Conservation (phyloP, 2,797 vertebrate genomes). For the Acipenser ruthenus region DNA sequence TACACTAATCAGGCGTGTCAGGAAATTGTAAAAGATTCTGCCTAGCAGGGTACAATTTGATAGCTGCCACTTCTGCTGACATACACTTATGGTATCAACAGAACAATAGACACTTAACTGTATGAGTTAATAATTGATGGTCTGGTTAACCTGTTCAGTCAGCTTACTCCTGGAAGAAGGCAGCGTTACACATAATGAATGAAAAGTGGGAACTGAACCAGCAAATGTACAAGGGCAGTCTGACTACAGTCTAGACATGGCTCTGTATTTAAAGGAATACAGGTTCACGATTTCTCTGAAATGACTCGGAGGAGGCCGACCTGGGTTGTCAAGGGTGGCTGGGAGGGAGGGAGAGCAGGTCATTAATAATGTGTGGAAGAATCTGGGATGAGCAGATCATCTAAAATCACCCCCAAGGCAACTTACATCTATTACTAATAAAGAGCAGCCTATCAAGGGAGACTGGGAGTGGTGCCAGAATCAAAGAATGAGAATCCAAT, state of each 20-base stretch:
- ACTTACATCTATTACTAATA: not conserved
- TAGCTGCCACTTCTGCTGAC: not conserved
- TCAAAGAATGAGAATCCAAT: not conserved
- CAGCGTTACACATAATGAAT: not conserved
- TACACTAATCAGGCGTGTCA: too few relatives aligned
- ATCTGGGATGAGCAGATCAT: not conserved
- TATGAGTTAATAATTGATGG: constrained; percentile 1
- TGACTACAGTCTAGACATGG: not conserved
- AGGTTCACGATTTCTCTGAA: not conserved
- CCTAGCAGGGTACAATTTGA: not conserved
- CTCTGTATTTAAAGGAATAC: not conserved
- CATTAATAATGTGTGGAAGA: constrained; percentile 10
- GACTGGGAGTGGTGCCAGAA: not conserved
- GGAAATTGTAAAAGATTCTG: too few relatives aligned
- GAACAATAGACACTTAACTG: not conserved
- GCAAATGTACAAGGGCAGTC: not conserved
- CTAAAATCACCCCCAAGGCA: not conserved
- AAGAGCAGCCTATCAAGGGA: not conserved
- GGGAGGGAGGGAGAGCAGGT: constrained; percentile 2
- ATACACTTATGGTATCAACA: not conserved
- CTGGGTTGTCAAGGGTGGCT: not conserved
- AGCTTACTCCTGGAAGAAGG: not conserved
- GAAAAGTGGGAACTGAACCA: not conserved
- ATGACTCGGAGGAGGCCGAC: not conserved
- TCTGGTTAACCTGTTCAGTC: not conserved